Base-by-base conservation (phyloP, 1,140 invertebrate genomes). In the Chymomyza costata region DNA sequence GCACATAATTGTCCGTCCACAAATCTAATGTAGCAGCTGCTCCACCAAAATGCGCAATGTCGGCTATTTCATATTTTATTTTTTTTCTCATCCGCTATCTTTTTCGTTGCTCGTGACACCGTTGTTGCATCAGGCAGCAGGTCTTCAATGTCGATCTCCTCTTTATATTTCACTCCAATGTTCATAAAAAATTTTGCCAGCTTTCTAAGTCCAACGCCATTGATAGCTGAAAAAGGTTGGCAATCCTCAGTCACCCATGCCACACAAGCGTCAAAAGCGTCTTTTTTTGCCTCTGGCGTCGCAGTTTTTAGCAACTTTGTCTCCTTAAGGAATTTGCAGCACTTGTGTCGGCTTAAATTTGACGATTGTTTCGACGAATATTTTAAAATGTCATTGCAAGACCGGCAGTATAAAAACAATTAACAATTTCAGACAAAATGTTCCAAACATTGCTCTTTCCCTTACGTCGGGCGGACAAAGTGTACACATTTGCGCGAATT, bases 201-300 rank as follows among this genome's bases (percentile, higher is more conserved):
- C 6, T 14, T 30, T 5, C 13, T 46, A 35, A 64, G 53, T 28
- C 60, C 54, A 7, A 11, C 15, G 0, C 54, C 60, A 18, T 5
- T 38, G 3, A 63, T 37, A 10, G 49, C 19, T 2, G 54, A 58
- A 52, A 47, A 63, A 10, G 48, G 60, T 3, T 30, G 28, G 17
- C 60, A 53, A 19, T 63, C 54, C 34, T 63, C 38, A 13, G 38
- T 32, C 17, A 53, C 34, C 57, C 57, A 65, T 35, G 38, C 8
- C 10, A 31, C 18, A 18, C 41, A 25, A 7, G 32, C 7, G 44
- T 44, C 40, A 0, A 35, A 32, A 7, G 38, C 19, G 3, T n/a
- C 15, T 7, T 11, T 53, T 48, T 53, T 59, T n/a, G n/a, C n/a
- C n/a, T n/a, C n/a, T n/a, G n/a, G n/a, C n/a, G 14, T 47, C 49